Base-by-base conservation (phyloP, 2,888 invertebrate species). In the Caenorhabditis wallacei region DNA sequence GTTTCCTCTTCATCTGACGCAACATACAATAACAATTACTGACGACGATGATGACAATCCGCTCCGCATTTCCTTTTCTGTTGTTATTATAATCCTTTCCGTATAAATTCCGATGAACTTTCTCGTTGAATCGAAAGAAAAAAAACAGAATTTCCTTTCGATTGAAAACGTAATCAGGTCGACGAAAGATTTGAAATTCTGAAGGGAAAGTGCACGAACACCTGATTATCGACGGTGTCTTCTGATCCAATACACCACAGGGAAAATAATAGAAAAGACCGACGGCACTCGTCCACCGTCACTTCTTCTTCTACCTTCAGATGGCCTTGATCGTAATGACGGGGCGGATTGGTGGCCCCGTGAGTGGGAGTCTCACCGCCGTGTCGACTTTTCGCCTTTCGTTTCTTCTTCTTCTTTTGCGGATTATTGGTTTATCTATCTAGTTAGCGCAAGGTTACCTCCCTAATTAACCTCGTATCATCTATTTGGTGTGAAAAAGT, bases 291-390 rank as follows among this genome's bases (percentile, higher is more conserved):
- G 70, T 56, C 40, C 69, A 22, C 56, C 78, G 68, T 76, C 76
- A 59, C 61, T 59, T 61, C 43, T 61, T 37, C 56, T 54, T 57
- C 66, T 71, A 51, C 56, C 69, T 56, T 63, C 37, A 70, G 63
- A 80, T 68, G 80, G 72, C 80, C 80, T 80, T 80, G 80, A 72
- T 80, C 72, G 72, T 80, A 80, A 80, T 80, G 80, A 80, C 80
- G 76, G n/a, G 74, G 35, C 66, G 80, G 70, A 57, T 56, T 54
- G 63, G 37, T 63, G 51, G 53, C 59, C 48, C 66, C 66, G 57
- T 40, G 66, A 59, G 71, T 80, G 40, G 59, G 40, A 22, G 61
- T 61, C 80, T 80, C 80, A 80, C 80, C 80, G 80, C 72, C 68
- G 80, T 80, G 80, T 68, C 80, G 80, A 80, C 71, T 71, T 80